Base-by-base conservation (phyloP, 2,113 vertebrate species). In the Motacilla tschutschensis region DNA sequence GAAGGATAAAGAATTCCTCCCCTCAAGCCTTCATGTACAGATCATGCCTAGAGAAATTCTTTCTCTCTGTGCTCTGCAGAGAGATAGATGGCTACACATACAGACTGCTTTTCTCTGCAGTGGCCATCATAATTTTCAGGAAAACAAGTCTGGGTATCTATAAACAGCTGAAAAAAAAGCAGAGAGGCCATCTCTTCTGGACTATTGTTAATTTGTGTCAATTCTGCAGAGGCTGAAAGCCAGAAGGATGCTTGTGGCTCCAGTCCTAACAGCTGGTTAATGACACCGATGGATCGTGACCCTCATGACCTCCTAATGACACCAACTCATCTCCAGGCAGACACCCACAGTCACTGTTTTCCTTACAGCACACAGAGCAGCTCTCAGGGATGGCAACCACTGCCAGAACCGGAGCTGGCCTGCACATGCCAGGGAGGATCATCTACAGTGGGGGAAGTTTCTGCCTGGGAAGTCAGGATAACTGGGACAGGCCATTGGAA, bases 191-290 rank as follows among this genome's bases (percentile, higher is more conserved):
- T 35, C 17, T 74, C 14, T 46, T 35, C 51, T 48, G 12, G 4
- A 4, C 21, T 80, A 13, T 18, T 44, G 66, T 18, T 51, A 70
- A 54, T 62, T 70, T 41, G 17, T 54, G 47, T 73, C 43, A 35
- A 31, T 66, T 87, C 28, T 66, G 60, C 38, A 55, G 59, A 58
- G 38, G 19, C 43, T 72, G 13, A 40, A 28, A 74, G 28, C 35
- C 41, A 29, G n/a, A 17, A 78, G 69, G 78, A 59, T 28, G 31
- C 28, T 57, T 72, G 43, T 53, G 54, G 20, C 46, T 84, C 21
- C 1, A 5, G 12, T 44, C 41, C 50, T n/a, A 72, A 44, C 0
- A 16, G 35, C 15, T 0, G 0, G 15, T 62, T 74, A 59, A 67
- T 47, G 36, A 59, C 72, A 74, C 38, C 1, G 0, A 36, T 43